Evolutionary conservation across 2,797 vertebrate species (phyloP).

Genomic region (Merluccius polli): DNA sequence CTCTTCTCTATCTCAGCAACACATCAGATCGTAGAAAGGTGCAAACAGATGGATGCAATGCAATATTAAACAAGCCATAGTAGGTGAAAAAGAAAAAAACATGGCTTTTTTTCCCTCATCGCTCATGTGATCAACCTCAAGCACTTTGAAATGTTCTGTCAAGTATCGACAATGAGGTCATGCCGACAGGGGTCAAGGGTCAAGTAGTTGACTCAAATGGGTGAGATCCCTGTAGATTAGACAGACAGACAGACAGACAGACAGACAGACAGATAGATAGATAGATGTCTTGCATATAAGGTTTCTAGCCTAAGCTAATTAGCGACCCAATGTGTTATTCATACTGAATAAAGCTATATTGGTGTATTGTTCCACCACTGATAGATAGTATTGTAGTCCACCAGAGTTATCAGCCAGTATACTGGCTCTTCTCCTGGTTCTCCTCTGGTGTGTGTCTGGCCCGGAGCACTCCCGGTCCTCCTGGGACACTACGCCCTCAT

Average conservation of each 20-base stretch:
- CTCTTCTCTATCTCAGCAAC: slow-evolving; percentile 28
- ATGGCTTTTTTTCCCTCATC: slow-evolving; percentile 6
- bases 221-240: background rate
- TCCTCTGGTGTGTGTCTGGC: slow-evolving; percentile 11
- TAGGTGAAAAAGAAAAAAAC: background rate
- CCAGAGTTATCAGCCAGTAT: background rate
- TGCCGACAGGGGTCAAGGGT: background rate
- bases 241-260: background rate
- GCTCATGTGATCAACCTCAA: background rate
- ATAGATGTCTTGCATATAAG: no score
- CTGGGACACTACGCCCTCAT: slow-evolving; percentile 36
- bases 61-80: slow-evolving; percentile 36
- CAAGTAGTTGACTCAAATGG: background rate
- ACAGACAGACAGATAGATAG: background rate
- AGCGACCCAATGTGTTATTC: background rate
- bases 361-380: background rate
- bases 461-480: slow-evolving; percentile 18
- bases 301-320: no score
- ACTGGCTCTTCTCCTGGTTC: background rate
- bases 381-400: background rate
- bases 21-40: slow-evolving; percentile 40
- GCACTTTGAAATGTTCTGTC: background rate
- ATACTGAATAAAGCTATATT: background rate
- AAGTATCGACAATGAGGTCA: background rate
- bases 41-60: slow-evolving; percentile 42